phyloP scores from a whole-genome alignment of 2,888 invertebrate genomes.

The Trachelus tabidus region DNA sequence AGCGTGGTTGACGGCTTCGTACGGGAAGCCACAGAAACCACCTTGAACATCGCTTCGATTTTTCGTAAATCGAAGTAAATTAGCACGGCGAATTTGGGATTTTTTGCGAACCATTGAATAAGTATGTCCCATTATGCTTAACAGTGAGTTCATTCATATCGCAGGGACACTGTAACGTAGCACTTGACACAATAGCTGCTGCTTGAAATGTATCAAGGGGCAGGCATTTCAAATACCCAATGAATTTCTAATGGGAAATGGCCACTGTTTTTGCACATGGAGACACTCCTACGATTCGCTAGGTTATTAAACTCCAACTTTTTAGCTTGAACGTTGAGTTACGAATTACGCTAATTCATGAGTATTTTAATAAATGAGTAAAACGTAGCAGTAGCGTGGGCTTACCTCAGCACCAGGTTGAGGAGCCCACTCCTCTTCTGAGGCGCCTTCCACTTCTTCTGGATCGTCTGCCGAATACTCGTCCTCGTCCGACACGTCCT shows the following conservation, averaged over 20 bases:
- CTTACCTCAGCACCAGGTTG: constrained; percentile 57
- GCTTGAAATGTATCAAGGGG: background rate
- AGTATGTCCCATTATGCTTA: background rate
- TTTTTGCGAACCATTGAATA: background rate
- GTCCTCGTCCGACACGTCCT: constrained; percentile 63
- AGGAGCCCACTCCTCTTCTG: constrained; percentile 66
- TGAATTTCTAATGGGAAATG: background rate
- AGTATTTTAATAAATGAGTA: background rate
- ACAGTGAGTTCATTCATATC: background rate
- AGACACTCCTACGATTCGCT: background rate
- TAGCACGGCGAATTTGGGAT: background rate
- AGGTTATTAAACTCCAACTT: background rate
- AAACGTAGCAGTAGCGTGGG: constrained; percentile 33
- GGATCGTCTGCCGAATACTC: constrained; percentile 65
- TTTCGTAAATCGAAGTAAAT: background rate
- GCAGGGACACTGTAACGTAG: background rate
- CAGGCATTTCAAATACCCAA: background rate
- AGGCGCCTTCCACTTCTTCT: constrained; percentile 64
- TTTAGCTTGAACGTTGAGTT: background rate
- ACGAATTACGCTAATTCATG: background rate
- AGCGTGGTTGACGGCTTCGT: constrained; percentile 3
- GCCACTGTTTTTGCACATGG: background rate
- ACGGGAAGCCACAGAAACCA: constrained; percentile 2
- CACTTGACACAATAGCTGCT: background rate
- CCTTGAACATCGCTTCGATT: constrained; percentile 2